Percentiles rank a stretch among this genome's conserved stretches.
Conservation (phyloP, 2,888 invertebrate genomes). For the Idaea dimidiata region DNA sequence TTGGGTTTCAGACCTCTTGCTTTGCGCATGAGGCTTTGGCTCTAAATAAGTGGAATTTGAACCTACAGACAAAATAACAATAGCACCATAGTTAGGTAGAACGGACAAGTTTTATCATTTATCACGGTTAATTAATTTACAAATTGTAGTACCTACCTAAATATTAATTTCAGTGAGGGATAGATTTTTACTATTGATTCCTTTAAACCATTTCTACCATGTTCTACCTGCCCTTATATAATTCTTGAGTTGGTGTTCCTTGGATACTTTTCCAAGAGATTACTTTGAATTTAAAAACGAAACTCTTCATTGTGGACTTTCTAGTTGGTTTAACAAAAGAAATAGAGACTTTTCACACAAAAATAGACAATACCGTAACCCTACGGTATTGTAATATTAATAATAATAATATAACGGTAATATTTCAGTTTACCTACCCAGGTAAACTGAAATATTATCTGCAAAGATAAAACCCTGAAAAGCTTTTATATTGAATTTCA, state of each 20-base stretch:
- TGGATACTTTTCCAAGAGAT: neutral
- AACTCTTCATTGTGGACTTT: neutral
- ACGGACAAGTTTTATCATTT: too few species aligned
- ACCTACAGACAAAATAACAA: neutral
- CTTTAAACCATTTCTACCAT: neutral
- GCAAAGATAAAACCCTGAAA: constrained; percentile 26
- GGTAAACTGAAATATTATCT: neutral
- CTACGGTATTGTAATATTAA: too few species aligned
- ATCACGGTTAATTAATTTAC: too few species aligned
- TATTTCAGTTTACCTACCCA: too few species aligned
- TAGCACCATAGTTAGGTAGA: neutral
- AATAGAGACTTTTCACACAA: neutral
- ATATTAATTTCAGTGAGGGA: neutral
- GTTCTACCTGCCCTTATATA: neutral
- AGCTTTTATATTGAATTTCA: constrained; percentile 33
- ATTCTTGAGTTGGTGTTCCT: neutral
- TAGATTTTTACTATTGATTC: neutral
- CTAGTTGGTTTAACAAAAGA: neutral
- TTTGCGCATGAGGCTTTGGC: neutral
- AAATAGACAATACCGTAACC: neutral
- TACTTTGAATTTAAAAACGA: neutral
- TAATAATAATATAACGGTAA: too few species aligned
- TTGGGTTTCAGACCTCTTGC: neutral
- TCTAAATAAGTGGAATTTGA: neutral
- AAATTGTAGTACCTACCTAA: neutral